Evolutionary conservation across 2,888 invertebrate genomes (phyloP), one percentile per base, ranked within the genome.

Genomic region (Microctonus hyperodae): DNA sequence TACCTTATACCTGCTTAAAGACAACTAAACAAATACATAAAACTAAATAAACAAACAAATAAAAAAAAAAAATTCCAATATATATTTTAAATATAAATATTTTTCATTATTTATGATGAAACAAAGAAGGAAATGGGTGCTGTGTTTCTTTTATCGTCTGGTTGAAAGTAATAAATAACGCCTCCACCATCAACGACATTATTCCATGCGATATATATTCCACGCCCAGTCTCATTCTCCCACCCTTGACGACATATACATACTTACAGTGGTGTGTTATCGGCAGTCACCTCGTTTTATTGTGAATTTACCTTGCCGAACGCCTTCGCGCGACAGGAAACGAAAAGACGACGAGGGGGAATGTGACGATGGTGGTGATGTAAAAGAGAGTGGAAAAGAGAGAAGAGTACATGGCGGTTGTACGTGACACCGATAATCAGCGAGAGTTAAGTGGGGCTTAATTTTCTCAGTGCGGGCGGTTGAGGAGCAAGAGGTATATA

Each of bases 401-500:
- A 53, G 57, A 60, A 59, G 62, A 64, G 61, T 64, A 74, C 68
- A 73, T 69, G 71, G 70, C 70, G 72, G 75, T 69, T 73, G 77
- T 81, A 81, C 79, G 82, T 81, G 82, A 81, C 82, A 79, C 79
- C 80, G 80, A 82, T 82, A 81, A 82, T 82, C 79, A 78, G 78
- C 74, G 76, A n/a, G 44, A 75, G 78, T 77, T 80, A 81, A 82
- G 81, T 80, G 80, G 76, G 78, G 76, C 78, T 83, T 82, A 81
- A 82, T 81, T 83, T 76, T 75, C 73, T 75, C 73, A 78, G 79
- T 72, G 79, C 79, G 80, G 79, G 80, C 79, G 80, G 78, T 64
- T 62, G 70, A 64, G 70, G 64, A 64, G 69, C 65, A 70, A 71
- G 58, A 69, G 67, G 67, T 20, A n/a, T n/a, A 44, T 44, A 44